Base-by-base conservation (phyloP, 1,140 invertebrate genomes). In the Tribolium madens region DNA sequence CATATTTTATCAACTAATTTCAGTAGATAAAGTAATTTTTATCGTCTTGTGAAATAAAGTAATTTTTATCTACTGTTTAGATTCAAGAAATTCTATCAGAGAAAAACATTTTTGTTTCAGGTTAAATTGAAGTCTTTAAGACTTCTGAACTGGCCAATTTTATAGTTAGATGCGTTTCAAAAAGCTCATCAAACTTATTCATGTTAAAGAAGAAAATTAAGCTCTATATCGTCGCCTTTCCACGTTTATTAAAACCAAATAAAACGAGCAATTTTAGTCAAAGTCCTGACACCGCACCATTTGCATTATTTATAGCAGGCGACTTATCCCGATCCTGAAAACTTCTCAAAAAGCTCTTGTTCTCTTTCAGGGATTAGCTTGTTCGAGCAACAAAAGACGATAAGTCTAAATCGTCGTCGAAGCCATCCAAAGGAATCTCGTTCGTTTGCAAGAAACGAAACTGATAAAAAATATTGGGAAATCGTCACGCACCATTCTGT, bases 311-410 rank as follows among this genome's bases (percentile, higher is more conserved):
- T 64, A 64, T 64, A 12, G 18, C 21, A 64, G 10, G 13, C 26
- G 26, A 12, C 26, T 64, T 64, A 64, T 64, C 57, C 36, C 33
- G 57, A 64, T 64, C 21, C 26, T 64, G 21, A n/a, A 64, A 64
- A 64, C 26, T 64, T 57, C 52, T 64, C 36, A 64, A 64, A 64
- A 64, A 64, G 21, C 57, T 64, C 57, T 33, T 64, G 21, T 64
- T 33, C 57, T 64, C 26, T 33, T 57, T 57, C 18, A 57, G 52
- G 57, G 26, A 64, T 64, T 64, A 64, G 57, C 26, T 14, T 64
- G 21, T 64, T 33, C 26, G 26, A 64, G 57, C 57, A 31, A 64
- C 57, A 64, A 57, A 57, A 26, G 52, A 64, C 57, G 52, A 57
- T 57, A 57, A 57, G 52, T 57, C 17, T 57, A 57, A 57, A 57